phyloP scores from a whole-genome alignment of 2,888 invertebrate genomes.

The Pristionchus japonicus region DNA sequence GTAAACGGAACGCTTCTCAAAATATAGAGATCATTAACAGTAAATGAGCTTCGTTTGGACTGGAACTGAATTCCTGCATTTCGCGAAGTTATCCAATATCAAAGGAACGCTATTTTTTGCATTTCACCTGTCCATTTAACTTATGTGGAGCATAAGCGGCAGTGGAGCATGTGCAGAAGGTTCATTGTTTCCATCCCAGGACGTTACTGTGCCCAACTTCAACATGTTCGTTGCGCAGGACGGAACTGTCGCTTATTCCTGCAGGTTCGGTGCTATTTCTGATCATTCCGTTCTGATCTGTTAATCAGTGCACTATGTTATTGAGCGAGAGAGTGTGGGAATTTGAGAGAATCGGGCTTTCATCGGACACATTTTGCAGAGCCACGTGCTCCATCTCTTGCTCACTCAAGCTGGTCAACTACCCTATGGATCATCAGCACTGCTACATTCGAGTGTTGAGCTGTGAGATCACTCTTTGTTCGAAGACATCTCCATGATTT shows the following conservation, averaged over 20 bases:
- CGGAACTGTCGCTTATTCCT: slow-evolving; percentile 69
- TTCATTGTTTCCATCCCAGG: not conserved
- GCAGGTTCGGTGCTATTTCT: slow-evolving; percentile 52
- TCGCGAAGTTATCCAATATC: no score
- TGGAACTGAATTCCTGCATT: no score
- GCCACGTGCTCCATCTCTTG: slow-evolving; percentile 47
- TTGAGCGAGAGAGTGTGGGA: no score
- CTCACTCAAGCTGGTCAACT: slow-evolving; percentile 52
- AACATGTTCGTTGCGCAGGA: slow-evolving; percentile 69
- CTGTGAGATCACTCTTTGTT: slow-evolving; percentile 55
- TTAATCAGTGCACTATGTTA: no score
- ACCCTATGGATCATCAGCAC: slow-evolving; percentile 73
- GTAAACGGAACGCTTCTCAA: not conserved
- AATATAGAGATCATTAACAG: no score
- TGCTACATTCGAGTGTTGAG: slow-evolving; percentile 69
- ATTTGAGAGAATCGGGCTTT: no score
- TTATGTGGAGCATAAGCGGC: no score
- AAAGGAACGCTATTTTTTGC: no score
- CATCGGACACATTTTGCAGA: no score
- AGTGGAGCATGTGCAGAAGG: no score
- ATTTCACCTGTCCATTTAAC: no score
- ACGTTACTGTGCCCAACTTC: slow-evolving; percentile 72
- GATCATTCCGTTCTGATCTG: not conserved
- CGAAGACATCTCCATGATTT: not conserved
- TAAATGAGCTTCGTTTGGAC: not conserved